phyloP scores from a whole-genome alignment of 2,113 vertebrate species.

The Nestor notabilis region DNA sequence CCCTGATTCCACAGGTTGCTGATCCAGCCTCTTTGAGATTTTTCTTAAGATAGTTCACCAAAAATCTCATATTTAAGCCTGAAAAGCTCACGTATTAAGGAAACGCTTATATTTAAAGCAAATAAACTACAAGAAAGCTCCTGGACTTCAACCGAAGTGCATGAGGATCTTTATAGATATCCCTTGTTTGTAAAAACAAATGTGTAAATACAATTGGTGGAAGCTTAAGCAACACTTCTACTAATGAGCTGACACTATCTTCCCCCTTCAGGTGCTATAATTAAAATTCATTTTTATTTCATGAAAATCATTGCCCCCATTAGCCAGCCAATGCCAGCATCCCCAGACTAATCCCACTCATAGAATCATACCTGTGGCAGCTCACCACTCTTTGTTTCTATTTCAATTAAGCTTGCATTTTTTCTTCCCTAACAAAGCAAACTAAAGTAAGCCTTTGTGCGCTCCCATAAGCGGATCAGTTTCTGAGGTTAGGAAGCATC shows the following conservation, averaged over 20 bases:
- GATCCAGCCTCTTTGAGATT: background rate
- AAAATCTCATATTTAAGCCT: background rate
- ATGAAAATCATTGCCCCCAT: background rate
- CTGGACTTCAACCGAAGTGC: background rate
- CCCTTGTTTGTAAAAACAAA: background rate
- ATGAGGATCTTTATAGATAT: background rate
- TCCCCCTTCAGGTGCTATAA: background rate
- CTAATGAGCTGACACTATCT: background rate
- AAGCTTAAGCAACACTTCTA: background rate
- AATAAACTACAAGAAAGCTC: background rate
- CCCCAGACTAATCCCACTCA: rapidly evolving
- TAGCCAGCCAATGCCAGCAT: background rate
- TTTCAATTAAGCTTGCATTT: rapidly evolving
- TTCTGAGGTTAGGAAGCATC: background rate
- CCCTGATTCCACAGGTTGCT: background rate
- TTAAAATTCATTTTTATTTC: background rate
- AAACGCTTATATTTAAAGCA: background rate
- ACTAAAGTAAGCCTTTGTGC: background rate
- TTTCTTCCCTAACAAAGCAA: rapidly evolving
- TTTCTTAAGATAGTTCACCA: background rate
- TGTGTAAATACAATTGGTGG: background rate
- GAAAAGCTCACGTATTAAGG: background rate
- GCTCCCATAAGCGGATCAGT: background rate
- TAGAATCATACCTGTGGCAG: rapidly evolving
- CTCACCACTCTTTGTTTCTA: rapidly evolving